phyloP scores from a whole-genome alignment of 2,888 invertebrate species.

The Idaea dimidiata region DNA sequence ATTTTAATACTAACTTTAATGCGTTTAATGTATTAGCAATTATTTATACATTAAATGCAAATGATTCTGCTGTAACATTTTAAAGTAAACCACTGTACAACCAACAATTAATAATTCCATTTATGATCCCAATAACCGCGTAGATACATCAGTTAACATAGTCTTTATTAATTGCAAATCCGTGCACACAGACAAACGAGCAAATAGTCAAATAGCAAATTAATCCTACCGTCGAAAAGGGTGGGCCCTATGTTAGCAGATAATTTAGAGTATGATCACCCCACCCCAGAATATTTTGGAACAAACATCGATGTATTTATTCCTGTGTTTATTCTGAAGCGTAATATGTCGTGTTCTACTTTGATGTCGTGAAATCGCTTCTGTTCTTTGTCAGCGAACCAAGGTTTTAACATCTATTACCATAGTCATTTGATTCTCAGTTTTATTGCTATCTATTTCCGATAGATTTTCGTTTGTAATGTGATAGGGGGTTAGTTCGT shows the following conservation, averaged over 20 bases:
- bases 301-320: slow-evolving; percentile 80
- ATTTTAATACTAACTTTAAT: no score
- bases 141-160: slow-evolving; percentile 18
- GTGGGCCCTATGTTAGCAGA: slow-evolving; percentile 68
- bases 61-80: background rate
- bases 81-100: background rate
- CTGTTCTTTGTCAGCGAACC: slow-evolving; percentile 76
- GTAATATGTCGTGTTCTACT: slow-evolving; percentile 81
- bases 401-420: slow-evolving; percentile 73
- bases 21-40: no score
- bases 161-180: slow-evolving; percentile 64
- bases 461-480: slow-evolving; percentile 69
- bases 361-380: slow-evolving; percentile 81
- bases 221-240: slow-evolving; percentile 74
- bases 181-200: slow-evolving; percentile 49
- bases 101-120: background rate
- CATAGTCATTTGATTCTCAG: slow-evolving; percentile 66
- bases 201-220: slow-evolving; percentile 60
- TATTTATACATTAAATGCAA: background rate
- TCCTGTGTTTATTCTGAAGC: slow-evolving; percentile 79
- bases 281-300: slow-evolving; percentile 72
- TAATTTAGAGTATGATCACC: slow-evolving; percentile 77
- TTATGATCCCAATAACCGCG: background rate
- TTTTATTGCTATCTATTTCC: slow-evolving; percentile 72
- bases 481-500: slow-evolving; percentile 57